Conservation (phyloP, 2,797 vertebrate species). For the Bovichtus variegatus region DNA sequence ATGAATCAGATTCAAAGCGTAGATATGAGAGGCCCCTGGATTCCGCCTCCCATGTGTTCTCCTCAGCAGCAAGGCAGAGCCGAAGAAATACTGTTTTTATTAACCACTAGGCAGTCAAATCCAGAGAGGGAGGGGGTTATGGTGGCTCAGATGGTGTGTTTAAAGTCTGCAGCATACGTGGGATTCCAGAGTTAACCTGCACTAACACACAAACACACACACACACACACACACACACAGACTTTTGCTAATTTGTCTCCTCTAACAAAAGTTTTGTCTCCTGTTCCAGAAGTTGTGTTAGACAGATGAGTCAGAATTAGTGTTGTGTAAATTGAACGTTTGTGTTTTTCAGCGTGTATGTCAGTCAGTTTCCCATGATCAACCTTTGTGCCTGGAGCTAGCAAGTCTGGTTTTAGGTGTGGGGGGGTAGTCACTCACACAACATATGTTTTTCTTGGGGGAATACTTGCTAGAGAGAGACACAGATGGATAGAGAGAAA, state of each 20-base stretch:
- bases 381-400: background rate
- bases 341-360: background rate
- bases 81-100: conserved; percentile 41
- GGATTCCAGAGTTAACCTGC: conserved; percentile 32
- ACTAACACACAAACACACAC: background rate
- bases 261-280: conserved; percentile 16
- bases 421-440: conserved; percentile 24
- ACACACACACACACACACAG: background rate
- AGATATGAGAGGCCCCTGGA: background rate
- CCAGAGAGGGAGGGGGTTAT: conserved; percentile 20
- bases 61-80: conserved; percentile 23
- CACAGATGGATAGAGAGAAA: conserved; percentile 15
- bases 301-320: background rate
- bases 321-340: background rate
- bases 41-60: conserved; percentile 14
- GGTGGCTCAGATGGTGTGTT: conserved; percentile 51
- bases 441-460: background rate
- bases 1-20: background rate
- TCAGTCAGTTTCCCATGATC: conserved; percentile 23
- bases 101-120: conserved; percentile 8
- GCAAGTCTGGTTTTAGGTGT: background rate
- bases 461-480: conserved; percentile 20
- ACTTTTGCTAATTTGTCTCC: background rate
- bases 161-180: conserved; percentile 45
- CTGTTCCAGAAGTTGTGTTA: conserved; percentile 1